Evolutionary conservation across 2,113 vertebrate genomes (phyloP), one percentile per base, ranked within the genome.

Genomic region (Tyto alba): DNA sequence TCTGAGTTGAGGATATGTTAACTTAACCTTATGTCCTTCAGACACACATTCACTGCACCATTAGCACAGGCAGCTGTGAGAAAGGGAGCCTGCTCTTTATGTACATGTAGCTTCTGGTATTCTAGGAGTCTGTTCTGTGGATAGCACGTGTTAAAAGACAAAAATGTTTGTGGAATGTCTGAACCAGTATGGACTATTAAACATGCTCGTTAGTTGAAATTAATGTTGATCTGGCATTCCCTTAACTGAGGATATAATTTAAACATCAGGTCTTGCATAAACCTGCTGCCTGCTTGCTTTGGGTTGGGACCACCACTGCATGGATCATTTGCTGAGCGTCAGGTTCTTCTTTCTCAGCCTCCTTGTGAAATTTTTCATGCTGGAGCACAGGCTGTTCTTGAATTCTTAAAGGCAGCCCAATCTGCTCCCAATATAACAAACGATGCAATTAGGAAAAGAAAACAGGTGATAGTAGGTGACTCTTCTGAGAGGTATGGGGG

Each of bases 271-370:
- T 69, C 29, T 82, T 66, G 73, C 15, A n/a, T 47, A 60, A 89
- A 32, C 16, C 18, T 71, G 9, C 43, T 68, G 19, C 64, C 41
- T 71, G 16, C 73, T 74, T 43, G 40, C 72, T 67, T 36, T 79
- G 67, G 22, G 9, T 18, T 79, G 56, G 50, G 19, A 43, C 26
- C 16, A 45, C 21, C 0, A 0, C 4, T 9, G 26, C 21, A 25
- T 23, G 23, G 30, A 19, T 47, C 66, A 52, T 52, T 71, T 62
- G 56, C 62, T 85, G 50, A 72, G 18, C 10, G 40, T 85, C 32
- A 25, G 16, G 38, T 82, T 34, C 60, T 79, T 62, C 26, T 47
- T 72, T 63, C 68, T 89, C 62, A 75, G 23, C 20, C 27, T 93
- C 14, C 12, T 7, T n/a, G 22, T 34, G 32, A 79, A 89, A 71